Base-by-base conservation (phyloP, 2,888 invertebrate species). In the Drosophila koepferae region DNA sequence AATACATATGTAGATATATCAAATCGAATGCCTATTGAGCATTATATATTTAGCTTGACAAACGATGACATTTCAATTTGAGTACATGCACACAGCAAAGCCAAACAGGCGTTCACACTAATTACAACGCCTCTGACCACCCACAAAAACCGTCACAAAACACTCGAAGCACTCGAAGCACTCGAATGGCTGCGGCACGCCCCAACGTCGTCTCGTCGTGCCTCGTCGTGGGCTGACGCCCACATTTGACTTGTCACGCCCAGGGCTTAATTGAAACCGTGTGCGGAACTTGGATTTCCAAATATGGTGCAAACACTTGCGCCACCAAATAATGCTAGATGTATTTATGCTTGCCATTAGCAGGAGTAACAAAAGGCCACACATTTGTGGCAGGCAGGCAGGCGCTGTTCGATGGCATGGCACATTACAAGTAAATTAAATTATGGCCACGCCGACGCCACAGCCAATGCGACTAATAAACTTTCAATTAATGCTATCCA, bases 401-500 rank as follows among this genome's bases (percentile, higher is more conserved):
- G n/a, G 56, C 51, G 7, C 5, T 14, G 38, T 14, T 48, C 34
- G 40, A 59, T 68, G 78, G 54, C 64, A 59, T 12, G 55, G 55
- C 63, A 63, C 83, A 83, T 88, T 81, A 72, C 74, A 71, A 86
- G 80, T 82, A 74, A 87, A 86, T 86, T 81, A 85, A 87, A 82
- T 83, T 82, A 83, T 80, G 77, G 73, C 56, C 59, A 64, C 59
- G 76, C 67, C 75, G 71, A 69, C 74, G 75, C 72, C 81, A 60
- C 67, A 65, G 14, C 16, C 71, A 69, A 64, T 62, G 68, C 69
- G 70, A 58, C 81, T 77, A 90, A 86, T 90, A 90, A 90, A 86
- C 85, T 81, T 89, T 86, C 90, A 90, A 86, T 86, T 90, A 89
- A 80, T 67, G 71, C 74, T 71, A 49, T 65, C 87, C 74, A 86